Base-by-base conservation (phyloP, 2,888 invertebrate species). In the Erynnis tages region DNA sequence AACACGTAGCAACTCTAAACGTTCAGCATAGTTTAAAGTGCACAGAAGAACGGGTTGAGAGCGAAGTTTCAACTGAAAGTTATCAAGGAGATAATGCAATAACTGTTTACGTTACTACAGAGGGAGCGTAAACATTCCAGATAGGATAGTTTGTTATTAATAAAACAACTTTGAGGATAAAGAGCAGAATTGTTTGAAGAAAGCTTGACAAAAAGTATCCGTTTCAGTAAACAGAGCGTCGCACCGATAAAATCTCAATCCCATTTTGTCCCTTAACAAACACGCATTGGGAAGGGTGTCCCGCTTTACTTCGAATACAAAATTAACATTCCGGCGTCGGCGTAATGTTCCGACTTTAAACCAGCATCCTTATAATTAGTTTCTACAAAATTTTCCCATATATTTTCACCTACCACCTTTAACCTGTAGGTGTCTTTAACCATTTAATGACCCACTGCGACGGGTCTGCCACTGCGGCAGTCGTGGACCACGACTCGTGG, bases 1-100 rank as follows among this genome's bases (percentile, higher is more conserved):
- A 21, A 21, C 21, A 21, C 21, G 21, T 21, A 21, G 21, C 21
- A 21, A 21, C 82, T 81, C 80, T 82, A 84, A 82, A 79, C 80
- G 77, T 78, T 80, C 79, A 74, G 67, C 21, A 21, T 21, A 3
- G 21, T 21, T 21, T 5, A 11, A 25, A 25, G n/a, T n/a, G n/a
- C n/a, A n/a, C n/a, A n/a, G n/a, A n/a, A n/a, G n/a, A n/a, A n/a
- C 11, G 7, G 13, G 3, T 23, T 38, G 0, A 13, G 8, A 14
- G 14, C 23, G 11, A 1, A 38, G 8, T 38, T 38, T 38, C 17
- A 29, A 41, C 16, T 10, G 29, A 41, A 43, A 29, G 16, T 43
- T 43, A 17, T 25, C 25, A 4, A 32, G n/a, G 25, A 17, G 16
- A 46, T 16, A 27, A 14, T 13, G 43, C 21, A 47, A 41, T 41